Conservation (phyloP, 2,113 vertebrate species). For the Vidua macroura region DNA sequence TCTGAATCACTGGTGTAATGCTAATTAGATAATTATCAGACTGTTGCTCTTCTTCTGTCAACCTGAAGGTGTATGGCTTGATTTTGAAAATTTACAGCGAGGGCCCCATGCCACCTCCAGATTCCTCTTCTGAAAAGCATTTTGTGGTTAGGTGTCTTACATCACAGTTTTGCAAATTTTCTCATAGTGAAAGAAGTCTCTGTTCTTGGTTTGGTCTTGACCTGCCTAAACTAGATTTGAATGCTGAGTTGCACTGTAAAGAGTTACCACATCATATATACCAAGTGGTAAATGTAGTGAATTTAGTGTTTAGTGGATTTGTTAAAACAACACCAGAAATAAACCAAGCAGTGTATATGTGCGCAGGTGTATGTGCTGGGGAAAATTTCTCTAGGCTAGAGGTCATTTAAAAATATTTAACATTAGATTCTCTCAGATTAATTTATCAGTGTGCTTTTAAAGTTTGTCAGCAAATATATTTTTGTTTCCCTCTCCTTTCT, state of each 20-base stretch:
- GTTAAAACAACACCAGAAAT: neutral
- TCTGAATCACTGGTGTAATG: neutral
- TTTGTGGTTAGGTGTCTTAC: neutral
- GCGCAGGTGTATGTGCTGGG: neutral
- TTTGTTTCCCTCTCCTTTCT: neutral
- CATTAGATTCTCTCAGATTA: neutral
- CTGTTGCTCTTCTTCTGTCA: neutral
- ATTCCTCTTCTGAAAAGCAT: neutral
- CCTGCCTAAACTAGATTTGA: neutral
- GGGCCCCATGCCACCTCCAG: neutral
- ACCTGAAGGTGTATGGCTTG: neutral
- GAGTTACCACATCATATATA: neutral
- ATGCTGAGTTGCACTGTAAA: neutral
- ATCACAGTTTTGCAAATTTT: neutral
- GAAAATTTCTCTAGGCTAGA: neutral
- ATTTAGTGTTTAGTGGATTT: neutral
- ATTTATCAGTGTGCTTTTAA: neutral
- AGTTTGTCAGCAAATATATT: neutral
- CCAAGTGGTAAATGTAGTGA: neutral
- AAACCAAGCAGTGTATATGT: neutral
- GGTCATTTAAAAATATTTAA: neutral
- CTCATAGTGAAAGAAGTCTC: neutral
- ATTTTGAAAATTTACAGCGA: neutral
- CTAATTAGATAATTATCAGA: neutral
- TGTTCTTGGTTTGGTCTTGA: neutral